A percentile compares a stretch with the other conserved stretches of the same genome.
phyloP scores from a whole-genome alignment of 2,113 vertebrate genomes.

The Plecotus auritus region DNA sequence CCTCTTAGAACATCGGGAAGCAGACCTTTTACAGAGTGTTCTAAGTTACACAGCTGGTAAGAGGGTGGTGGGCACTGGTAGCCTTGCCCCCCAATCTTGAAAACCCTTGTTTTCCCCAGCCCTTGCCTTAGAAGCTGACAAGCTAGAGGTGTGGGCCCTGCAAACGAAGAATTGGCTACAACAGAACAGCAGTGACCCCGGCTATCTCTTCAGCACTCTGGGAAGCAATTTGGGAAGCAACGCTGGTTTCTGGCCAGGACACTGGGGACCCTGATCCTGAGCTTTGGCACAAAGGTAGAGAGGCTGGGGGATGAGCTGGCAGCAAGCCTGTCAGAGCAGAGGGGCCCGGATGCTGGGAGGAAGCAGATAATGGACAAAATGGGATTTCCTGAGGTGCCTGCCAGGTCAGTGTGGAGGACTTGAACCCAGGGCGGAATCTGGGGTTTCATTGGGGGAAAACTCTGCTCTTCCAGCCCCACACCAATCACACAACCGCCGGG shows the following conservation, averaged over 20 bases:
- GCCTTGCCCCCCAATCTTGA: background rate
- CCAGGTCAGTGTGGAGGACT: background rate
- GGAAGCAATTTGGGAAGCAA: background rate
- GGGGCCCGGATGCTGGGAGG: background rate
- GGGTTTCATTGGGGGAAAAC: background rate
- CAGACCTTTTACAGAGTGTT: background rate
- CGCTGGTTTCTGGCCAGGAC: background rate
- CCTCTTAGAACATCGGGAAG: background rate
- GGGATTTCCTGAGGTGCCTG: conserved; percentile 9
- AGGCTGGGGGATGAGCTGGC: background rate
- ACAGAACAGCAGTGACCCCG: background rate
- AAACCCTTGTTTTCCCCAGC: background rate
- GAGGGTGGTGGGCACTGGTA: background rate
- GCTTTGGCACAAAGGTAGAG: background rate
- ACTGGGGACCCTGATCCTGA: background rate
- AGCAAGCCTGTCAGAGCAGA: background rate
- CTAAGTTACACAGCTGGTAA: background rate
- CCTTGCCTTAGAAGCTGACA: background rate
- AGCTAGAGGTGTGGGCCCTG: background rate
- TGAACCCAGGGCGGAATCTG: background rate
- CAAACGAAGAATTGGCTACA: background rate
- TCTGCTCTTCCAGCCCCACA: background rate
- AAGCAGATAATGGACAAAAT: conserved; percentile 35
- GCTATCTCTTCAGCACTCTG: background rate
- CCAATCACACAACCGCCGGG: background rate